Evolutionary conservation across 30 jellyfish, hydroid and myxozoan genomes (phyloP).

Genomic region (Phacellophora camtschatica): DNA sequence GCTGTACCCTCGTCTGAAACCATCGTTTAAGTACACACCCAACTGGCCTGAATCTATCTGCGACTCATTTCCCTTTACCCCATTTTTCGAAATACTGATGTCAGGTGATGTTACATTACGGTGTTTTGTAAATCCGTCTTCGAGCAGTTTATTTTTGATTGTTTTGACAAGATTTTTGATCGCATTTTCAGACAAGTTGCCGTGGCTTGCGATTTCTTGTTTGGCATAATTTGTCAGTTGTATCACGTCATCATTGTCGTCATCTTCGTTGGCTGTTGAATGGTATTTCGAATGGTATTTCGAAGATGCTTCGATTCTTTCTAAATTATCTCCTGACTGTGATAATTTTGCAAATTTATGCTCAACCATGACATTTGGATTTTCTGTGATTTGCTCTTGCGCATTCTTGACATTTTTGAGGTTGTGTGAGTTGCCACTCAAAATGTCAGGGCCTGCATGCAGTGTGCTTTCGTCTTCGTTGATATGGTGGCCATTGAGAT

Average conservation of each 20-base stretch:
- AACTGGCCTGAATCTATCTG: background rate
- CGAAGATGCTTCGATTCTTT: background rate
- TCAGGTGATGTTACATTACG: background rate
- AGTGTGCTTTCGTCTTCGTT: too few species aligned
- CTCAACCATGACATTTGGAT: background rate
- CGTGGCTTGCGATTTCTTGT: constrained; percentile 42
- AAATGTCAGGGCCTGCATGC: too few species aligned
- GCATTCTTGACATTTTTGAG: background rate
- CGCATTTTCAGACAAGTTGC: constrained; percentile 46
- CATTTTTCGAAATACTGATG: background rate
- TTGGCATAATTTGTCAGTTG: constrained; percentile 55
- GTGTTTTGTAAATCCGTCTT: constrained; percentile 12
- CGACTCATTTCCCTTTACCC: background rate
- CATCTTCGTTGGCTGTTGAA: background rate
- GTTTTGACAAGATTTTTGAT: constrained; percentile 17
- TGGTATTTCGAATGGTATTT: background rate
- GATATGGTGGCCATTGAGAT: too few species aligned
- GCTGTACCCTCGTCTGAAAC: background rate
- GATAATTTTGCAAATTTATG: constrained; percentile 9
- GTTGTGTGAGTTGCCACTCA: background rate
- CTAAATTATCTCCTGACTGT: background rate
- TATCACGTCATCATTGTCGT: constrained; percentile 38
- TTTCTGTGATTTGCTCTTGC: background rate
- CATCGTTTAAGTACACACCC: background rate
- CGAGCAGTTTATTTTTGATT: constrained; percentile 14